Conservation (phyloP, 2,113 vertebrate genomes). For the Myanophis thanlyinensis region DNA sequence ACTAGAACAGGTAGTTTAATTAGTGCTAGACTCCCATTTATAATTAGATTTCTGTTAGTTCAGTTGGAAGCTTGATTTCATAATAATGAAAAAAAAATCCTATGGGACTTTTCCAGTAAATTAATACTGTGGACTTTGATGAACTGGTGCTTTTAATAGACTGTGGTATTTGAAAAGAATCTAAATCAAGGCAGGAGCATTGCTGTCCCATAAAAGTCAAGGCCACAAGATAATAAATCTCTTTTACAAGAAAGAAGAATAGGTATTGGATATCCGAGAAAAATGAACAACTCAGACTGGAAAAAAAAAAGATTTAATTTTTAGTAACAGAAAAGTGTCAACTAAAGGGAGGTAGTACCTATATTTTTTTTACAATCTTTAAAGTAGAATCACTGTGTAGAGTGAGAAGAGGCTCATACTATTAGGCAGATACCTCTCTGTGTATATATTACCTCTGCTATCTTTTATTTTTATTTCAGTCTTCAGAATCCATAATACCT, state of each 20-base stretch:
- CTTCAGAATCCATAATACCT: neutral
- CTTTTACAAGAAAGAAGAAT: constrained; percentile 19
- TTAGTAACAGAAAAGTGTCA: neutral
- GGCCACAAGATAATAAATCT: constrained; percentile 48
- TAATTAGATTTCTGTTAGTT: constrained; percentile 71
- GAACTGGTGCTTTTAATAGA: constrained; percentile 71
- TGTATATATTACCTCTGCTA: neutral
- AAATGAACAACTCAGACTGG: constrained; percentile 11
- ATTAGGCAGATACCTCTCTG: neutral
- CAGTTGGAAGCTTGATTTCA: constrained; percentile 69
- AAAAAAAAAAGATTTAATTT: neutral
- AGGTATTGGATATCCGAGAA: constrained; percentile 20
- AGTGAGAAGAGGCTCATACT: neutral
- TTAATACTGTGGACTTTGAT: constrained; percentile 71
- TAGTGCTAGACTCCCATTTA: constrained; percentile 61
- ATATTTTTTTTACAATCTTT: neutral
- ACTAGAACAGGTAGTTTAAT: constrained; percentile 70
- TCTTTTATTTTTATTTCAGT: neutral
- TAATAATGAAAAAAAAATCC: constrained; percentile 67
- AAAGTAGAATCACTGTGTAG: neutral
- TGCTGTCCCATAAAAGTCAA: constrained; percentile 48
- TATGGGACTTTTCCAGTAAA: constrained; percentile 65
- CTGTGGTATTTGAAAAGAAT: constrained; percentile 57
- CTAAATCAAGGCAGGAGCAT: constrained; percentile 51
- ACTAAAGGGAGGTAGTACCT: neutral